Conservation (phyloP, 1,140 invertebrate species). For the Protaetia brevitarsis region DNA sequence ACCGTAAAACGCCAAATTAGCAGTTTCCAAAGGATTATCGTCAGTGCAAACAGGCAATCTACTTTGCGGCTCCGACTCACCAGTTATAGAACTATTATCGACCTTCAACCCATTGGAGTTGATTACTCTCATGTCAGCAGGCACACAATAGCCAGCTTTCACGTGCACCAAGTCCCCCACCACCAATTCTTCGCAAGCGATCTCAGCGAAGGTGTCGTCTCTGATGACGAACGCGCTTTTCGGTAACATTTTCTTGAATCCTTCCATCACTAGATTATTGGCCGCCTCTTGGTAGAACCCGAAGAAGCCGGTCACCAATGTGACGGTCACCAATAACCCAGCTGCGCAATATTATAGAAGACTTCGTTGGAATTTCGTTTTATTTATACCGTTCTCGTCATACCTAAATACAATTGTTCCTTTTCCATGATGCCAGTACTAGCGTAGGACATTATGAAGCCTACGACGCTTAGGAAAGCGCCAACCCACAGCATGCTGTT, state of each 20-base stretch:
- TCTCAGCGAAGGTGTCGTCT: constrained; percentile 59
- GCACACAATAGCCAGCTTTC: constrained; percentile 66
- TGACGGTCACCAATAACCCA: constrained; percentile 58
- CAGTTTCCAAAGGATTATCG: constrained; percentile 69
- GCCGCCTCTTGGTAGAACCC: constrained; percentile 62
- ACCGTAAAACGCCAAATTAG: constrained; percentile 73
- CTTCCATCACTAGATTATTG: constrained; percentile 62
- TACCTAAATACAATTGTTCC: constrained; percentile 24
- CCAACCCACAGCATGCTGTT: constrained; percentile 71
- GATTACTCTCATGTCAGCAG: constrained; percentile 70
- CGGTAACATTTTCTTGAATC: constrained; percentile 64
- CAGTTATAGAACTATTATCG: constrained; percentile 65
- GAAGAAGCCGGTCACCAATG: constrained; percentile 62
- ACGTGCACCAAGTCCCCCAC: constrained; percentile 69
- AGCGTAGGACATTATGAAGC: constrained; percentile 52
- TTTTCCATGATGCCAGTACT: background rate
- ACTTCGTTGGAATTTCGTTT: too few relatives aligned
- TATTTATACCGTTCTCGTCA: background rate
- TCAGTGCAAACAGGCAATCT: constrained; percentile 58
- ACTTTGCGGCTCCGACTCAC: constrained; percentile 68
- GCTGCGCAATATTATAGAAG: too few relatives aligned
- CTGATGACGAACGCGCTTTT: constrained; percentile 59
- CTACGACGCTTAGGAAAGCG: constrained; percentile 64
- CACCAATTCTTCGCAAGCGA: constrained; percentile 63
- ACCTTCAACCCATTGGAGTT: constrained; percentile 50